Base-by-base conservation (phyloP, 2,888 invertebrate genomes). In the Plemyria rubiginata region DNA sequence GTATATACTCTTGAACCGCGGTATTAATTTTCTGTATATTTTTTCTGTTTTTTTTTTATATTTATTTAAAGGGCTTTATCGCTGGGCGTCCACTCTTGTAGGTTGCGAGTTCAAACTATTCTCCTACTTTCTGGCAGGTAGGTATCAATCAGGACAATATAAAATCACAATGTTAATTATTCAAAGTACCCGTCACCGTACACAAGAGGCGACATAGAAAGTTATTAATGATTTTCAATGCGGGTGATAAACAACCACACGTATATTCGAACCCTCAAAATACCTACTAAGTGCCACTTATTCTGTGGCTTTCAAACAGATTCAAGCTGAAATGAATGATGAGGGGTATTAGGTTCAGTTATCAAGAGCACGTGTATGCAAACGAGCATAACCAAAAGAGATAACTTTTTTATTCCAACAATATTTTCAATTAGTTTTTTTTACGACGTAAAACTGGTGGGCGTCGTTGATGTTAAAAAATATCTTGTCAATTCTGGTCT, bases 181-280 rank as follows among this genome's bases (percentile, higher is more conserved):
- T 41, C 15, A 51, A 11, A 16, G 43, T 45, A 9, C 29, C 41
- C 29, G 32, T 41, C 43, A 41, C 7, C 40, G 7, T 7, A 15
- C 40, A n/a, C 43, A 36, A 51, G 38, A 29, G 16, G 36, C 32
- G 29, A 49, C 56, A 61, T 40, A 28, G 54, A 53, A 57, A 57
- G 56, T 62, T 57, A 62, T 62, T 56, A 56, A 62, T 55, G 61
- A 46, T 32, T 56, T 56, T 62, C 22, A n/a, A n/a, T n/a, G 6
- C 32, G 41, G 45, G 41, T 61, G 48, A 32, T 62, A 52, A 48
- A 32, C 16, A 45, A 45, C 45, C 22, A 60, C 40, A 46, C 16
- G 15, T 50, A 50, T 56, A 40, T 56, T 59, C 48, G 15, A 40
- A 52, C 45, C 46, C 16, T 41, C 9, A 22, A 45, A 22, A 13